Evolutionary conservation across 1,140 invertebrate species (phyloP), one percentile per base, ranked within the genome.

Genomic region (Drosophila yakuba): DNA sequence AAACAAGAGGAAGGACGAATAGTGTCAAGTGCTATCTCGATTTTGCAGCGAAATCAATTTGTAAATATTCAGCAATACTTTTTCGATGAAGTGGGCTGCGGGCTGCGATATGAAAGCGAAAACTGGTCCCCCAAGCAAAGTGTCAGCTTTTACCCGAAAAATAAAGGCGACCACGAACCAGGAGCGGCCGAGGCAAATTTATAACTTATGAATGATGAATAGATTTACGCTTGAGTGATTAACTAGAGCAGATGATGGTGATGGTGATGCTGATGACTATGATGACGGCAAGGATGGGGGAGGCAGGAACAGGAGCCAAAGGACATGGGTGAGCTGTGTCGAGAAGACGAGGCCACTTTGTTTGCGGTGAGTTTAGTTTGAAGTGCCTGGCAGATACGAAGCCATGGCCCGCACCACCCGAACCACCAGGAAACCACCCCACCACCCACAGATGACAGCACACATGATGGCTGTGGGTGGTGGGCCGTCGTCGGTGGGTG

Each of bases 171-270:
- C 64, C 82, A 68, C 58, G 59, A 63, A 60, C 67, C 20, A 20
- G 74, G 62, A 72, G 82, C 17, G 64, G 56, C 62, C 47, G 73
- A 85, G 78, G 81, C 81, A 88, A 89, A 89, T 89, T 89, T 89
- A 89, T 89, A 89, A 89, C 84, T 89, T 89, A 89, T 89, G 84
- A 89, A 89, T 89, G 84, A 90, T 83, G 88, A 90, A 90, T 90
- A 90, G 88, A 90, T 90, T 90, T 80, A 88, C 82, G 88, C 82
- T 90, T 77, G 82, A 90, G 88, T 90, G 88, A 90, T 90, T 90
- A 90, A 90, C 86, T 90, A 74, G 88, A 86, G 71, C 82, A 89
- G 58, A 28, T 20, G 38, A 61, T 17, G 20, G 39, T 36, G 45
- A 51, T 47, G 44, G 20, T 47, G 20, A 47, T 23, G 44, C 11